Conservation (phyloP, 2,888 invertebrate genomes). For the Drosophila pseudotalamancana region DNA sequence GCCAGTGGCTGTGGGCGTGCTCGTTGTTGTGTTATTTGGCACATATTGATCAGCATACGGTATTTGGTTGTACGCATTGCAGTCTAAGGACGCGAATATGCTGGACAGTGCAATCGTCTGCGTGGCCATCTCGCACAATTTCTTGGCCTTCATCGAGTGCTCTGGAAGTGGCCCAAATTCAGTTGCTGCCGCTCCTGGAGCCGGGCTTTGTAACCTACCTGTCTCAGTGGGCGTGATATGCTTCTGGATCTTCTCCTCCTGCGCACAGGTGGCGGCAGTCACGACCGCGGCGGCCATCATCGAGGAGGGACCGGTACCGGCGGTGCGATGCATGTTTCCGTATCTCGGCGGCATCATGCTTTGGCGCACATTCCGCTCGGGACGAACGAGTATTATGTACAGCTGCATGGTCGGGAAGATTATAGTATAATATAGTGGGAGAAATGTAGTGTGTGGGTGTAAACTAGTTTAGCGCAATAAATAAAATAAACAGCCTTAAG, state of each 20-base stretch:
- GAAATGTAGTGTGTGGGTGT: neutral
- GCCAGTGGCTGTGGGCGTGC: conserved; percentile 40
- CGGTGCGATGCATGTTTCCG: conserved; percentile 87
- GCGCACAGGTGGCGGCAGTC: conserved; percentile 88
- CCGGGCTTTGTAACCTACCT: too few species aligned
- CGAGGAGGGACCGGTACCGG: conserved; percentile 87
- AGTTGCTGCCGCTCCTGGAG: too few species aligned
- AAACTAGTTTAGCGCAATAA: neutral
- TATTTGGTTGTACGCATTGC: conserved; percentile 79
- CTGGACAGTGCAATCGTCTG: conserved; percentile 83
- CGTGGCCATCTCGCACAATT: conserved; percentile 84
- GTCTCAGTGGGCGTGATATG: conserved; percentile 86
- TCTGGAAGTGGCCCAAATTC: too few species aligned
- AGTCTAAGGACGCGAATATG: conserved; percentile 82
- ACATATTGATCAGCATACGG: conserved; percentile 84
- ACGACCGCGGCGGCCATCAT: conserved; percentile 89
- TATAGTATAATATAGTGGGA: too few species aligned
- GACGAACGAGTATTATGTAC: conserved; percentile 94
- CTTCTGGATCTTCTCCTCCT: conserved; percentile 88
- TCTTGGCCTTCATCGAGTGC: conserved; percentile 80
- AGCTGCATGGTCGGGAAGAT: conserved; percentile 85
- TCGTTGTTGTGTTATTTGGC: conserved; percentile 76
- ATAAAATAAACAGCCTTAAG: neutral
- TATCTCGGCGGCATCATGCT: conserved; percentile 92
- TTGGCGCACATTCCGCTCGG: conserved; percentile 95